These are phyloP conservation scores for Rhinophrynus dorsalis DNA, from an alignment of 2,797 vertebrate species.

Conservation along the genomic window DNA sequence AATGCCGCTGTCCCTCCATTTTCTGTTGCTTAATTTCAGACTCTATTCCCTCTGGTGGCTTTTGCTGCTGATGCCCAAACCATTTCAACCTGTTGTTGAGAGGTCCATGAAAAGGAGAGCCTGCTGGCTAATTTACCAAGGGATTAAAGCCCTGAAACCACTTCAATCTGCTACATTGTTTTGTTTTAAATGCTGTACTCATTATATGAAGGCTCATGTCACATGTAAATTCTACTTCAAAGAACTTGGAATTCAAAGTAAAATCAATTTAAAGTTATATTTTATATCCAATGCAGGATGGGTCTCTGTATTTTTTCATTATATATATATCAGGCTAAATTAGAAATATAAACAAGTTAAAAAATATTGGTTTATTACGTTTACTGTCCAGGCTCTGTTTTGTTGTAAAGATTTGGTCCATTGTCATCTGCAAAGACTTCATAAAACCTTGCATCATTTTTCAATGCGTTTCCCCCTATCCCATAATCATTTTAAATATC, in stretches of 20 bases:
- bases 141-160: conserved; percentile 84
- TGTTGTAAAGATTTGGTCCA: too few relatives aligned
- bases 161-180: conserved; percentile 78
- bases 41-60: conserved; percentile 68
- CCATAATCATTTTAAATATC: too few relatives aligned
- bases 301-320: not conserved
- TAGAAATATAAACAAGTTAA: too few relatives aligned
- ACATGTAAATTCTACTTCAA: conserved; percentile 65
- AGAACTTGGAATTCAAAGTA: conserved; percentile 64
- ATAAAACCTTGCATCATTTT: too few relatives aligned
- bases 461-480: too few relatives aligned
- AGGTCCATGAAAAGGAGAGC: conserved; percentile 79
- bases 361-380: too few relatives aligned
- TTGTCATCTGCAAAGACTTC: too few relatives aligned
- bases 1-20: conserved; percentile 43
- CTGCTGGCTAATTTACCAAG: conserved; percentile 83
- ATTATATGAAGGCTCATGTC: conserved; percentile 63
- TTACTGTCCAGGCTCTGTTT: too few relatives aligned
- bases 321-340: not conserved
- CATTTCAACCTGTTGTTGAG: conserved; percentile 73
- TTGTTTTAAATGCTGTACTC: conserved; percentile 65
- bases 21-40: conserved; percentile 56
- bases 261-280: conserved; percentile 40
- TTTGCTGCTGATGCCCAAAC: conserved; percentile 68
- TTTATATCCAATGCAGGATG: not conserved